These are phyloP conservation scores for Vannuccia rotundouncinata DNA, from an alignment of 2,888 invertebrate species.

Conservation along the genomic window DNA sequence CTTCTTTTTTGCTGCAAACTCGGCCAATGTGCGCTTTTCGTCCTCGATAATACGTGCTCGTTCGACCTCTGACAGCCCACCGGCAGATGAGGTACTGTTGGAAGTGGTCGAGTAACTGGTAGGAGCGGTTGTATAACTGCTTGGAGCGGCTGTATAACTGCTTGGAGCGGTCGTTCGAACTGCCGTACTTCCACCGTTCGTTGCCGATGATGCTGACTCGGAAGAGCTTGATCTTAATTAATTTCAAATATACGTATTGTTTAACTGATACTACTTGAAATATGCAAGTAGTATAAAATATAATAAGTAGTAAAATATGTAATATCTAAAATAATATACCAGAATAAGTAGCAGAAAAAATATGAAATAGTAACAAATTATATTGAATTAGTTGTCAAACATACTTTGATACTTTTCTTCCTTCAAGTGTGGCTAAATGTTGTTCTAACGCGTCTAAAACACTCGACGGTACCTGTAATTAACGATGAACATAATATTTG, in stretches of 20 bases:
- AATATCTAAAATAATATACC: no score
- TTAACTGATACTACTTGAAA: no score
- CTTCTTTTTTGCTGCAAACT: background rate
- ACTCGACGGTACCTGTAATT: slow-evolving; percentile 75
- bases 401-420: slow-evolving; percentile 52
- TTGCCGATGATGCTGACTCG: background rate
- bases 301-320: no score
- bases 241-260: no score
- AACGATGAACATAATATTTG: background rate
- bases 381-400: background rate
- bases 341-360: background rate
- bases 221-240: no score
- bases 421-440: slow-evolving; percentile 84
- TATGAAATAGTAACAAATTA: no score
- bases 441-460: slow-evolving; percentile 91
- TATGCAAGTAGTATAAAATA: no score
- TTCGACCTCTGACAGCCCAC: background rate
- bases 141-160: background rate
- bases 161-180: background rate
- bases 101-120: background rate
- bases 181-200: background rate
- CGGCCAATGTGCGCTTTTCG: background rate
- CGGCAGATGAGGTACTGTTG: background rate
- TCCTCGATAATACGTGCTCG: background rate
- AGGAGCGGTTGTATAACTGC: background rate